A percentile compares a stretch with the other conserved stretches of the same genome.
Evolutionary conservation across 2,113 vertebrate species (phyloP).

Genomic region (Chaetops frenatus): DNA sequence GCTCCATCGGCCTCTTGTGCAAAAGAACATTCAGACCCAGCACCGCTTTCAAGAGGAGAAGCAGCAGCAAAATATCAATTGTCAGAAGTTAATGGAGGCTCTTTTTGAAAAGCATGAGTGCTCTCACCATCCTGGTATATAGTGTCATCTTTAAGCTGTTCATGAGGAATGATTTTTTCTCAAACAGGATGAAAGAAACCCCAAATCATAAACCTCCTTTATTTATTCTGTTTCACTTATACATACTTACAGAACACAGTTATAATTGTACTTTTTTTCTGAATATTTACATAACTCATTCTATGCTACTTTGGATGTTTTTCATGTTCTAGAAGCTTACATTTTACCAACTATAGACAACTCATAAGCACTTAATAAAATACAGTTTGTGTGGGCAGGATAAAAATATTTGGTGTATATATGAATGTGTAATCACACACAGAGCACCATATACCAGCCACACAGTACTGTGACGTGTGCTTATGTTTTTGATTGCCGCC

Average conservation of each 20-base stretch:
- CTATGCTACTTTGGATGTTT: background rate
- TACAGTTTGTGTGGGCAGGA: background rate
- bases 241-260: background rate
- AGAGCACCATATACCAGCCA: background rate
- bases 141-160: background rate
- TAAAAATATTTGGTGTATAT: background rate
- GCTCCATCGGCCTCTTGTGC: background rate
- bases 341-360: background rate
- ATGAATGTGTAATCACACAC: background rate
- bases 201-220: background rate
- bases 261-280: background rate
- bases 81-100: background rate
- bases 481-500: background rate
- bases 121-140: background rate
- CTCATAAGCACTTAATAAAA: background rate
- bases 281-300: background rate
- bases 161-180: background rate
- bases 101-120: background rate
- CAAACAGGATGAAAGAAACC: background rate
- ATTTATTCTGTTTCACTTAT: background rate
- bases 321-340: background rate
- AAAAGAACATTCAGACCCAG: background rate
- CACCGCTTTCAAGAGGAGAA: background rate
- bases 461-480: fast-evolving
- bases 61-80: background rate